Conservation (phyloP, 1,140 invertebrate species). For the Adelges cooleyi region DNA sequence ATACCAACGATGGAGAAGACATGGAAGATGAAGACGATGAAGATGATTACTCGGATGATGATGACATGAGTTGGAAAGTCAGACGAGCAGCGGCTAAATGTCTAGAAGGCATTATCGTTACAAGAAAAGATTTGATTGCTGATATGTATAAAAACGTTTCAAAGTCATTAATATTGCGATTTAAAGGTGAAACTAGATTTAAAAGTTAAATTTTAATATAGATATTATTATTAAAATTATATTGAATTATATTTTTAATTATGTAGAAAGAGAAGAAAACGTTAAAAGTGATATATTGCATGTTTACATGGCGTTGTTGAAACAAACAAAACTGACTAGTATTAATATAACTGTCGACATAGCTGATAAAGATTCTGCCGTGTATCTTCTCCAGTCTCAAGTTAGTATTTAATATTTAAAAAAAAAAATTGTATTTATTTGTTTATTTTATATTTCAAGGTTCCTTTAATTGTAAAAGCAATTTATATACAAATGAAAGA, state of each 20-base stretch:
- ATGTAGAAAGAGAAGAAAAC: slow-evolving; percentile 93
- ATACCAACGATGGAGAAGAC: slow-evolving; percentile 56
- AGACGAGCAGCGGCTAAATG: slow-evolving; percentile 93
- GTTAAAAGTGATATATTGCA: slow-evolving; percentile 97
- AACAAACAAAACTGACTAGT: slow-evolving; percentile 67
- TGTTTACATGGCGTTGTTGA: slow-evolving; percentile 84
- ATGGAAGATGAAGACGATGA: slow-evolving; percentile 70
- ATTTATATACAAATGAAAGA: slow-evolving; percentile 85
- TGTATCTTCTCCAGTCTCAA: slow-evolving; percentile 36
- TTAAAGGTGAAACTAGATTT: slow-evolving; percentile 60
- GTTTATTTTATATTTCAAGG: too few species aligned
- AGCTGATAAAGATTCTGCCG: slow-evolving; percentile 50
- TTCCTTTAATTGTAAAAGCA: slow-evolving; percentile 70
- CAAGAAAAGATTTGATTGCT: slow-evolving; percentile 75
- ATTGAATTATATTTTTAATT: slow-evolving; percentile 32
- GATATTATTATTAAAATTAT: not conserved
- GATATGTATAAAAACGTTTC: slow-evolving; percentile 85
- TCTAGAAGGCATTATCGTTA: slow-evolving; percentile 85
- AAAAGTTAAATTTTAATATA: too few species aligned
- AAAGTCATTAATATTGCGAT: slow-evolving; percentile 77
- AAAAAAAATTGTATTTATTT: not conserved
- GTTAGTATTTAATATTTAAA: slow-evolving; percentile 25
- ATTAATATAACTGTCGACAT: slow-evolving; percentile 60
- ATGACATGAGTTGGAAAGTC: slow-evolving; percentile 99
- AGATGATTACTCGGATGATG: slow-evolving; percentile 94